Evolutionary conservation across 2,888 invertebrate genomes (phyloP).

Genomic region (Sarcophaga carnaria): DNA sequence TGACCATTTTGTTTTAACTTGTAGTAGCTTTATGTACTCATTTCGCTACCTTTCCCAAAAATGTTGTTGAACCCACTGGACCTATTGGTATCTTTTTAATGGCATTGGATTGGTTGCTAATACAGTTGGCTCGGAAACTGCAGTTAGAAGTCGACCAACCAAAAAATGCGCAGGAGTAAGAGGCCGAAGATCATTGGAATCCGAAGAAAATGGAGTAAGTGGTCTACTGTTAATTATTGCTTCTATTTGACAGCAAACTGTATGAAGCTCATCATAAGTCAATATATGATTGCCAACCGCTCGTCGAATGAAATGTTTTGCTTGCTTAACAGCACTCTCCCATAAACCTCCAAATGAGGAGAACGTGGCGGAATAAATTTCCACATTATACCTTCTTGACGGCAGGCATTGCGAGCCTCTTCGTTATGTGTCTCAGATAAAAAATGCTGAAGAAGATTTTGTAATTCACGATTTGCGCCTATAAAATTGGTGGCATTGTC

Average conservation of each 20-base stretch:
- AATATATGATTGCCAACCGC: constrained; percentile 40
- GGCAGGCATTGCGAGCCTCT: constrained; percentile 28
- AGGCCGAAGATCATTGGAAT: constrained; percentile 67
- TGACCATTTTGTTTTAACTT: constrained; percentile 42
- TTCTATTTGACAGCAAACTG: constrained; percentile 66
- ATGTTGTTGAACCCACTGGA: constrained; percentile 50
- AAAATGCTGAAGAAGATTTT: constrained; percentile 39
- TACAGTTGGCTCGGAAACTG: constrained; percentile 42
- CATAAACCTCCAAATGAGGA: constrained; percentile 62
- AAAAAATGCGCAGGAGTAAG: constrained; percentile 68
- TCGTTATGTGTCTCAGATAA: constrained; percentile 45
- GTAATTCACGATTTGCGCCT: constrained; percentile 59
- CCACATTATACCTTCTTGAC: constrained; percentile 54
- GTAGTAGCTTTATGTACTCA: constrained; percentile 50
- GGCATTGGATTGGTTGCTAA: not conserved
- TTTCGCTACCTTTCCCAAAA: constrained; percentile 60
- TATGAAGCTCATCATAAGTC: constrained; percentile 54
- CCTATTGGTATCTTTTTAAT: constrained; percentile 39
- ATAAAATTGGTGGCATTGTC: constrained; percentile 67
- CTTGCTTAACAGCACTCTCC: constrained; percentile 63
- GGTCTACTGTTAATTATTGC: constrained; percentile 75
- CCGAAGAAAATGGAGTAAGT: constrained; percentile 70
- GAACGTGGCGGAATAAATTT: constrained; percentile 63
- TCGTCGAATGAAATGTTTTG: constrained; percentile 52
- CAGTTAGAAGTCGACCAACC: constrained; percentile 51